Base-by-base conservation (phyloP, 37 sponge, comb jelly and placozoan genomes). In the Hormiphora californensis region DNA sequence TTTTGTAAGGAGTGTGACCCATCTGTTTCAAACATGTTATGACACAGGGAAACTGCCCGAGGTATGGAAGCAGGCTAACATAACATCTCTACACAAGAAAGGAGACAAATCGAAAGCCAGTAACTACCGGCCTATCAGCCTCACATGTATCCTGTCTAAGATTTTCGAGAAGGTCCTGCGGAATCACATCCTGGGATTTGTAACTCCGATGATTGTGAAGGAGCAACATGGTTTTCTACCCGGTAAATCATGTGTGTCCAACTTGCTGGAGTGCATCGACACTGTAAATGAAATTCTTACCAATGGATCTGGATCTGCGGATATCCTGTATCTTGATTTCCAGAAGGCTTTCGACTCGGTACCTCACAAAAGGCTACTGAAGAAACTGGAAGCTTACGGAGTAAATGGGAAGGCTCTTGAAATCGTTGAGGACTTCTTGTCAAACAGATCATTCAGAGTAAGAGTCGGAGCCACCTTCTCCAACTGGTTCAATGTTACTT, bases 71-170 rank as follows among this genome's bases (percentile, higher is more conserved):
- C 31, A 31, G 39, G 68, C 68, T 39, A 32, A 28, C 28, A 57
- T 57, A 57, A 57, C 59, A 28, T 23, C 59, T 57, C 25, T 28
- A 57, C 39, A 65, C 11, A n/a, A n/a, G n/a, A 65, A 65, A 65
- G 68, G 68, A 36, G 25, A 65, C 36, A 65, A 65, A 34, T 31
- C 38, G 12, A 17, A 17, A 17, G 68, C 25, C 17, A 17, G 11
- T 35, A 65, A 65, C 68, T 65, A 65, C 34, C 35, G 68, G 68
- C 68, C 68, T 35, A 65, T 65, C 35, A 65, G 68, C 39, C 68
- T 65, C 38, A 65, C 68, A 34, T 36, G 68, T 34, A 39, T 65
- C 34, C 68, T 65, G 19, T 65, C 68, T 19, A 65, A 65, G 68
- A 34, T 65, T 17, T 65, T 65, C 25, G 68, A 65, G 34, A 65